phyloP scores from a whole-genome alignment of 2,888 invertebrate species.

The Mactromeris polynyma region DNA sequence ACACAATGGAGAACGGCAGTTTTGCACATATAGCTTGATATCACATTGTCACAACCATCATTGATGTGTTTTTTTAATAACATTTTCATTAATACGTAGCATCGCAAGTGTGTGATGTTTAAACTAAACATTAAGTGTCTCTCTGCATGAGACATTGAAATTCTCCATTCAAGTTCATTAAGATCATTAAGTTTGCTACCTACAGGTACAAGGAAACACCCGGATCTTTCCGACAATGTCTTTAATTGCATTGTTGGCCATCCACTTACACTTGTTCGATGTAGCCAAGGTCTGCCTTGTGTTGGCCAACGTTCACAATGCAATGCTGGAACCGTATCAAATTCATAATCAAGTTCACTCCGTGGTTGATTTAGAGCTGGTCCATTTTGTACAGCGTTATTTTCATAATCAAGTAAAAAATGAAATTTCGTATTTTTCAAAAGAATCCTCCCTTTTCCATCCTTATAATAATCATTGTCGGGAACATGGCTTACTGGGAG shows the following conservation, averaged over 20 bases:
- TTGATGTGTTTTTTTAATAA: too few relatives aligned
- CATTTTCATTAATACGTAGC: too few relatives aligned
- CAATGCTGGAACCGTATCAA: not conserved
- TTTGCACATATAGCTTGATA: slow-evolving; percentile 50
- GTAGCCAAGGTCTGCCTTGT: not conserved
- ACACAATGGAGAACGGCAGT: slow-evolving; percentile 28
- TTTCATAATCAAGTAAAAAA: not conserved
- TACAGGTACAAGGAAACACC: not conserved
- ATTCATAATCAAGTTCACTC: not conserved
- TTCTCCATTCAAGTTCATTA: not conserved
- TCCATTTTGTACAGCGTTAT: not conserved
- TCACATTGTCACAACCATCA: too few relatives aligned
- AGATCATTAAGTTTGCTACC: not conserved
- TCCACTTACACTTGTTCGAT: not conserved
- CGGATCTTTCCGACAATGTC: not conserved
- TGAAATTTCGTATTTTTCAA: not conserved
- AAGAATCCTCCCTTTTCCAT: not conserved
- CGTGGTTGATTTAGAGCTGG: not conserved
- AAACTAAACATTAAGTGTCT: too few relatives aligned
- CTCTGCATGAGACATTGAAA: too few relatives aligned
- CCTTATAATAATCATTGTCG: not conserved
- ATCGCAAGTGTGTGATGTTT: too few relatives aligned
- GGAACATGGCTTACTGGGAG: not conserved
- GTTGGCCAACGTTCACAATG: not conserved
- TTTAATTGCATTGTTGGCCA: not conserved